These are phyloP conservation scores for Heliothis virescens DNA, from an alignment of 1,140 invertebrate genomes.

Conservation along the genomic window DNA sequence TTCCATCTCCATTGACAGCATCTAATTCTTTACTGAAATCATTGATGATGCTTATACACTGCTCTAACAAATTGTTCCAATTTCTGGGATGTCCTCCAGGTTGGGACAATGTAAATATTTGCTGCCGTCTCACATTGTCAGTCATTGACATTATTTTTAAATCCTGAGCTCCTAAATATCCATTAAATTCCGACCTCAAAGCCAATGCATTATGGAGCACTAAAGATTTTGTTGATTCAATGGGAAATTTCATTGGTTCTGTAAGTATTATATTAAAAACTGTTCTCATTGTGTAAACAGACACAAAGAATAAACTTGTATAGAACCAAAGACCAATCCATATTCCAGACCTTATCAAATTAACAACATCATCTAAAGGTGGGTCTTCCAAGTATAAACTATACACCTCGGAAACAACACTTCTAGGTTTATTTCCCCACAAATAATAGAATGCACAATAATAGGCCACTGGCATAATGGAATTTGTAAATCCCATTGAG, in stretches of 20 bases:
- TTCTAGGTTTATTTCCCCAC: constrained; percentile 82
- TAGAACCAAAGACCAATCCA: constrained; percentile 90
- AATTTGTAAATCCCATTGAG: constrained; percentile 86
- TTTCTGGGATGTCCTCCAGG: constrained; percentile 93
- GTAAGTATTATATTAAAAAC: constrained; percentile 90
- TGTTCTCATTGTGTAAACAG: constrained; percentile 89
- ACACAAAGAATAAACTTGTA: constrained; percentile 89
- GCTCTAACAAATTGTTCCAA: constrained; percentile 90
- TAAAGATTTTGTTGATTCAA: constrained; percentile 78
- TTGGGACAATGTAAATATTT: constrained; percentile 90
- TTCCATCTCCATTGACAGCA: constrained; percentile 83
- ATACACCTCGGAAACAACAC: constrained; percentile 79
- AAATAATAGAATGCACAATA: constrained; percentile 88
- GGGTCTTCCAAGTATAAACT: constrained; percentile 85
- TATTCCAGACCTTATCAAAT: constrained; percentile 84
- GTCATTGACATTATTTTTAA: constrained; percentile 88
- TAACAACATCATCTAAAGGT: constrained; percentile 85
- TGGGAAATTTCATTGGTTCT: constrained; percentile 88
- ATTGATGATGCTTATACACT: constrained; percentile 87
- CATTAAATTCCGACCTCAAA: constrained; percentile 88
- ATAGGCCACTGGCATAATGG: constrained; percentile 88
- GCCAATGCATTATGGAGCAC: constrained; percentile 87
- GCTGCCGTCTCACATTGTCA: constrained; percentile 85
- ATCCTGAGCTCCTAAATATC: constrained; percentile 90
- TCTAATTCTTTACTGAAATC: constrained; percentile 88